Base-by-base conservation (phyloP, 2,113 vertebrate species). In the Herpetotheres cachinnans region DNA sequence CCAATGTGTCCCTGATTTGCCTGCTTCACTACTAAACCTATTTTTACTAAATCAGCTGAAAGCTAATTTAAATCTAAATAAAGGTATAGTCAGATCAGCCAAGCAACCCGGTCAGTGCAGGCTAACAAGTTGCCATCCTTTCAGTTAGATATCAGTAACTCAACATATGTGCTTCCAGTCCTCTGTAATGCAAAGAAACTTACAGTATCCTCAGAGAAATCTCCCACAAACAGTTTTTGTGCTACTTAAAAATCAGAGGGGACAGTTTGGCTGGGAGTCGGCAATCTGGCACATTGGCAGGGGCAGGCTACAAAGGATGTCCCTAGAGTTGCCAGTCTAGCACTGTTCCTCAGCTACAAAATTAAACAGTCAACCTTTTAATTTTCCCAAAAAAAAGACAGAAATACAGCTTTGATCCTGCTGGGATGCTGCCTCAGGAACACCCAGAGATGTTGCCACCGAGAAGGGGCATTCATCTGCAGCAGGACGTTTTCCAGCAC, bases 231-330 rank as follows among this genome's bases (percentile, higher is more conserved):
- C 84, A 94, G 93, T 77, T 89, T 93, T 34, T 73, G 66, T 55
- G 74, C 79, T 84, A 62, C 82, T 96, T 93, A 74, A 93, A 94
- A 90, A 96, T 90, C 93, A 88, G 89, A 95, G 63, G 87, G 95
- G 93, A 92, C 93, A 94, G 66, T 90, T 13, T 95, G 91, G 93
- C 94, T 93, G 46, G 32, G 79, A 92, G 38, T 91, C 89, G 88
- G 95, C 87, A 95, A 93, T 93, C 89, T 94, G 93, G 71, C 69
- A 86, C 2, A 0, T 62, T 96, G 93, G 95, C 94, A 95, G 74
- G 84, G 95, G 78, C 82, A 83, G 38, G 62, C 78, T 96, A 95
- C 87, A 90, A 88, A 95, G 87, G 71, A 93, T 66, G 59, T 94
- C 93, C 93, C 78, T 70, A 36, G 93, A 93, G 47, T 10, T 96